phyloP scores from a whole-genome alignment of 2,113 vertebrate species.

The Ptychochromis oligacanthus region DNA sequence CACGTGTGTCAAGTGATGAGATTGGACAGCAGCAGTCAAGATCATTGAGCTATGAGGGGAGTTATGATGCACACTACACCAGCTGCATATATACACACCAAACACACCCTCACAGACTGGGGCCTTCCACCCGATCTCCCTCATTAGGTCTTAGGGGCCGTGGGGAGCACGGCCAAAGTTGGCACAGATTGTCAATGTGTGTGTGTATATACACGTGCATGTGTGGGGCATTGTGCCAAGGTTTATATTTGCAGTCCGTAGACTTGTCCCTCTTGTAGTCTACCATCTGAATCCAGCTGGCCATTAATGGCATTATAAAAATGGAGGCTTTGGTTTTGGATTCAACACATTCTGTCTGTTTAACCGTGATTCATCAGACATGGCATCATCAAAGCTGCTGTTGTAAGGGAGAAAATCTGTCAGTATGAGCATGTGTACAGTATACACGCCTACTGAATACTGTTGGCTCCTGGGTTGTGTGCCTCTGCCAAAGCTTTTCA shows the following conservation, averaged over 20 bases:
- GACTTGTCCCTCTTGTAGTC: slow-evolving; percentile 64
- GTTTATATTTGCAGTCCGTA: slow-evolving; percentile 74
- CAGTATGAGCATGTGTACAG: slow-evolving; percentile 64
- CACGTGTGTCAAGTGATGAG: slow-evolving; percentile 24
- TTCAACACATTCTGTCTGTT: slow-evolving; percentile 62
- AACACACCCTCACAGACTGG: slow-evolving; percentile 62
- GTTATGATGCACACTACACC: slow-evolving; percentile 55
- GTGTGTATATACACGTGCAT: slow-evolving; percentile 38
- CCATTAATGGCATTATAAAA: slow-evolving; percentile 57
- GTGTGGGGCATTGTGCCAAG: slow-evolving; percentile 65
- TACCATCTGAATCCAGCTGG: slow-evolving; percentile 76
- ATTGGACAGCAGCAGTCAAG: slow-evolving; percentile 47
- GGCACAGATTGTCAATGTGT: slow-evolving; percentile 58
- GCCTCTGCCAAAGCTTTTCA: slow-evolving; percentile 64
- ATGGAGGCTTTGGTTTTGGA: slow-evolving; percentile 53
- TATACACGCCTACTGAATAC: slow-evolving; percentile 45
- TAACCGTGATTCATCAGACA: slow-evolving; percentile 62
- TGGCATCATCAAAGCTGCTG: slow-evolving; percentile 61
- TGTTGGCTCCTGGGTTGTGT: slow-evolving; percentile 46
- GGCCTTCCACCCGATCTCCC: slow-evolving; percentile 78
- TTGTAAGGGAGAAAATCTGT: slow-evolving; percentile 64
- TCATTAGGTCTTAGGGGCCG: slow-evolving; percentile 76
- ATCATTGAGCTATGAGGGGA: slow-evolving; percentile 57
- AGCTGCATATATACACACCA: slow-evolving; percentile 55
- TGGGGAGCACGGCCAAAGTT: slow-evolving; percentile 73